A percentile compares a stretch with the other conserved stretches of the same genome.
Conservation (phyloP, 2,797 vertebrate species). For the Falco columbarius region DNA sequence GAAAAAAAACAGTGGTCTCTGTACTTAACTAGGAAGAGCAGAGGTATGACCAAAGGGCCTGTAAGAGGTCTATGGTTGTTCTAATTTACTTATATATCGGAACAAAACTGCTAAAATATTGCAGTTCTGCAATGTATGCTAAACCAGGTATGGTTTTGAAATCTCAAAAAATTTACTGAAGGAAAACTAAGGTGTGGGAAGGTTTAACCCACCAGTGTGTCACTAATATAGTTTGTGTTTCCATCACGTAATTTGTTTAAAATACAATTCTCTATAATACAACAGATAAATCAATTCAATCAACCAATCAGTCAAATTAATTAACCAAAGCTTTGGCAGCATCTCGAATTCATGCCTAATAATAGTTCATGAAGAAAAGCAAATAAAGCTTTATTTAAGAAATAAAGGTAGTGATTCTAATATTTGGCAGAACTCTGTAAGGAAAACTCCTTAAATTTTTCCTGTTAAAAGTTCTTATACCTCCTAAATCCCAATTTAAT, state of each 20-base stretch:
- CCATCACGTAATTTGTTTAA: not conserved
- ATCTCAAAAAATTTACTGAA: not conserved
- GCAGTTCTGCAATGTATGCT: not conserved
- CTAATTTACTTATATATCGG: not conserved
- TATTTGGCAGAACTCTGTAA: not conserved
- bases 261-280: not conserved
- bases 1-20: not conserved
- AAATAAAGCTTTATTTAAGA: not conserved
- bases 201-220: not conserved
- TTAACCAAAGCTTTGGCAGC: not conserved
- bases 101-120: not conserved
- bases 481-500: slow-evolving; percentile 38
- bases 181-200: not conserved
- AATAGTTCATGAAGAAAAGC: not conserved
- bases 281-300: not conserved
- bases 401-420: not conserved
- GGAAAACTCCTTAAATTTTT: not conserved
- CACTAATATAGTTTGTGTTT: not conserved
- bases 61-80: not conserved
- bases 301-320: not conserved
- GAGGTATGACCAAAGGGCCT: not conserved
- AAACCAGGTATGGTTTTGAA: not conserved
- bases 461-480: not conserved
- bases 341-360: not conserved
- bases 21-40: not conserved